These are phyloP conservation scores for Trachelipus rathkii DNA, from an alignment of 1,140 invertebrate species.

Conservation along the genomic window DNA sequence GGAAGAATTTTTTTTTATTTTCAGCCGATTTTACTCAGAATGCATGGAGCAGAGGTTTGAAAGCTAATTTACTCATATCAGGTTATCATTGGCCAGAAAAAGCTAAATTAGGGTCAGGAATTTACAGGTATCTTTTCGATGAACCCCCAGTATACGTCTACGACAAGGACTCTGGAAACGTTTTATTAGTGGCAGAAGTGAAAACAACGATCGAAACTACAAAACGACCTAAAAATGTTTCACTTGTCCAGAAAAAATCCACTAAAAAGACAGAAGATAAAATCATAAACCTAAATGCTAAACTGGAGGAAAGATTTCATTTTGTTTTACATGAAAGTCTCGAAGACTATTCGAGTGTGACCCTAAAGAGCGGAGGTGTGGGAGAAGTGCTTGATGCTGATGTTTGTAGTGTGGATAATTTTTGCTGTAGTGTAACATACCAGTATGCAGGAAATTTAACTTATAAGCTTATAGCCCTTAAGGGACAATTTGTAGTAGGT, in stretches of 20 bases:
- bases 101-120: slow-evolving; percentile 59
- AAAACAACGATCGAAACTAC: slow-evolving; percentile 2
- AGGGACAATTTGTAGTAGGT: not conserved
- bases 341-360: not conserved
- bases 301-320: not conserved
- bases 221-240: not conserved
- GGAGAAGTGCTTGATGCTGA: not conserved
- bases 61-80: slow-evolving; percentile 59
- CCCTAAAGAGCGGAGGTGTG: not conserved
- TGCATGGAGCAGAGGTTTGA: slow-evolving; percentile 55
- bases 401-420: not conserved
- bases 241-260: too few species aligned
- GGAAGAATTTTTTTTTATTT: too few species aligned
- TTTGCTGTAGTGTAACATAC: not conserved
- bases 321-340: not conserved
- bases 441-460: not conserved
- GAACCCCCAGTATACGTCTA: slow-evolving; percentile 50
- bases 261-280: not conserved
- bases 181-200: slow-evolving; percentile 32
- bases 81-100: slow-evolving; percentile 55
- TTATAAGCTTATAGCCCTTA: not conserved
- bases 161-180: slow-evolving; percentile 34
- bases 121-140: slow-evolving; percentile 55
- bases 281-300: not conserved
- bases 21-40: slow-evolving; percentile 49